Evolutionary conservation across 2,113 vertebrate genomes (phyloP).

Genomic region (Apteryx owenii): DNA sequence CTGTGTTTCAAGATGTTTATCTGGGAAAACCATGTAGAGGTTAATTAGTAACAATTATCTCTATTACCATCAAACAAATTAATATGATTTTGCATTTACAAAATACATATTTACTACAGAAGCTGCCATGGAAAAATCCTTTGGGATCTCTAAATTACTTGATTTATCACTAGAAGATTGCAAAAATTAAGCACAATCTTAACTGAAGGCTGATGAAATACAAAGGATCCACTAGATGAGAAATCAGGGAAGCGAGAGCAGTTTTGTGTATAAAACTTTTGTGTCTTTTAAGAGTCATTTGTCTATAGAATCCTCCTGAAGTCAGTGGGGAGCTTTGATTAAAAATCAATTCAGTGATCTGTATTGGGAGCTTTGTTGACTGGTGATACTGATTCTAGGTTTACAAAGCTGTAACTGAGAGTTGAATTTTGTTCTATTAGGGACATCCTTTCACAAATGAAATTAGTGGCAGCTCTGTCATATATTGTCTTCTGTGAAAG

Average conservation of each 20-base stretch:
- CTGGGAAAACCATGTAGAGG: not conserved
- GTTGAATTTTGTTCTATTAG: not conserved
- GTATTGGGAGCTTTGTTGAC: not conserved
- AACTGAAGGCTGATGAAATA: not conserved
- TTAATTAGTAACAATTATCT: constrained; percentile 45
- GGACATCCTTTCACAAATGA: not conserved
- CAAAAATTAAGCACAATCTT: not conserved
- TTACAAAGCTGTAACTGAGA: not conserved
- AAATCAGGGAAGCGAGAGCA: not conserved
- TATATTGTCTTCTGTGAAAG: not conserved
- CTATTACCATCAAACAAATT: constrained; percentile 34
- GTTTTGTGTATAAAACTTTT: not conserved
- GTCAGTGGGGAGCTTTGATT: not conserved
- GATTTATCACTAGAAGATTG: not conserved
- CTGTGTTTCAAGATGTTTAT: constrained; percentile 27
- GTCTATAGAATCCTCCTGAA: not conserved
- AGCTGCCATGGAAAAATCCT: constrained; percentile 6
- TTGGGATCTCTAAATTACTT: not conserved
- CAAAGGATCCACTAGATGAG: not conserved
- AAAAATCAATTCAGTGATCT: not conserved
- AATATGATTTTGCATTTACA: constrained; percentile 31
- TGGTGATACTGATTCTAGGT: not conserved
- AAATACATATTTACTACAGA: constrained; percentile 20
- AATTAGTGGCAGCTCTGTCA: not conserved
- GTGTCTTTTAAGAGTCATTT: not conserved